Evolutionary conservation across 2,888 invertebrate species (phyloP).

Genomic region (Orgyia antiqua): DNA sequence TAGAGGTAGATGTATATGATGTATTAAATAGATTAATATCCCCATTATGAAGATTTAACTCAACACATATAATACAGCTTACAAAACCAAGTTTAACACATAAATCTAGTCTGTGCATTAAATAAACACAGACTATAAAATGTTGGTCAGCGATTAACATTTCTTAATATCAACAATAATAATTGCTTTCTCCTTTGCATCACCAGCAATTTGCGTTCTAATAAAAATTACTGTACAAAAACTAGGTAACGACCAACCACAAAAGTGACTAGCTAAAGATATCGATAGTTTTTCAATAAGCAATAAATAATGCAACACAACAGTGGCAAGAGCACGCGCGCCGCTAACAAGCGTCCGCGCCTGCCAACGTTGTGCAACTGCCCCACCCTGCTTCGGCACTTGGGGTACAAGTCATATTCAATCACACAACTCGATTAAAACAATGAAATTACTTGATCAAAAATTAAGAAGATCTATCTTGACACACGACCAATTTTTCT

Average conservation of each 20-base stretch:
- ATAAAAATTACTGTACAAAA: slow-evolving; percentile 38
- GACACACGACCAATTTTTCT: not conserved
- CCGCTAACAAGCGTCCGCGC: slow-evolving; percentile 63
- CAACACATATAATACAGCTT: no score
- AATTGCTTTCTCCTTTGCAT: slow-evolving; percentile 28
- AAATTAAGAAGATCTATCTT: no score
- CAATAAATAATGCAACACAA: slow-evolving; percentile 74
- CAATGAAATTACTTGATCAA: no score
- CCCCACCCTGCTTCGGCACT: slow-evolving; percentile 67
- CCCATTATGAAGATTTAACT: no score
- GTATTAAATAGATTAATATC: no score
- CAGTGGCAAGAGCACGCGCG: slow-evolving; percentile 65
- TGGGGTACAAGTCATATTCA: slow-evolving; percentile 31
- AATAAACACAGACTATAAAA: no score
- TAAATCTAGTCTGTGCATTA: no score
- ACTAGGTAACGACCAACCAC: slow-evolving; percentile 32
- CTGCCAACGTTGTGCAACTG: slow-evolving; percentile 73
- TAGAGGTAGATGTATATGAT: no score
- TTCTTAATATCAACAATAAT: slow-evolving; percentile 5
- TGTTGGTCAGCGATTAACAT: no score
- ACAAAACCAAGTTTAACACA: no score
- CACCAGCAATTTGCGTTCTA: slow-evolving; percentile 16
- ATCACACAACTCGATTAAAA: no score
- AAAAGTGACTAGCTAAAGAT: slow-evolving; percentile 52
- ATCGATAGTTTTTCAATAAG: slow-evolving; percentile 74